Evolutionary conservation across 2,113 vertebrate species (phyloP).

Genomic region (Bolborhynchus lineola): DNA sequence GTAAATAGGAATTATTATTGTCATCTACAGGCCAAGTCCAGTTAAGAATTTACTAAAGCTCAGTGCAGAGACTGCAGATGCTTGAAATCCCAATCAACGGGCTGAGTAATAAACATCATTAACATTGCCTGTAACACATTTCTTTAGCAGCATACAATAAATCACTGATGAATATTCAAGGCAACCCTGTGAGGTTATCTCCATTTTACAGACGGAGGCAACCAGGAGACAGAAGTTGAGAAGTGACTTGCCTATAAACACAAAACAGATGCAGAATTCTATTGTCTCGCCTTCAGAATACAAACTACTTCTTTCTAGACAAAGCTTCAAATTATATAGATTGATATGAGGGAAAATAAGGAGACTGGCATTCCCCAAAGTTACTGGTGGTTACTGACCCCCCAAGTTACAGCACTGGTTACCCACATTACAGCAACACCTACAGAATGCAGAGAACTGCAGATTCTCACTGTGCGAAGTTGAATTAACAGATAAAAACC

Average conservation of each 20-base stretch:
- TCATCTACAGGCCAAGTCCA: background rate
- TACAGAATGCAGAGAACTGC: background rate
- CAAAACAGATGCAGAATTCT: background rate
- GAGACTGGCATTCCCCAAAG: background rate
- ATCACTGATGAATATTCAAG: slow-evolving; percentile 33
- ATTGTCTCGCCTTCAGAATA: background rate
- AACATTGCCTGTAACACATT: slow-evolving; percentile 13
- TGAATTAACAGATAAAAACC: background rate
- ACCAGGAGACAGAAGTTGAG: background rate
- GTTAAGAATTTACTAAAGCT: background rate
- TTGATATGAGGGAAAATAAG: background rate
- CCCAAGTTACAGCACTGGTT: background rate
- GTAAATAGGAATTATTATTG: background rate
- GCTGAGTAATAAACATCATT: slow-evolving; percentile 17
- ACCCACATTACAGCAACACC: background rate
- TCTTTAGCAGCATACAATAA: background rate
- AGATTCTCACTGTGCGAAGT: background rate
- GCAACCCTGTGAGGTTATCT: slow-evolving; percentile 32
- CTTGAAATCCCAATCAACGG: background rate
- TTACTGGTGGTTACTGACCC: background rate
- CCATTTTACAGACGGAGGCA: slow-evolving; percentile 1
- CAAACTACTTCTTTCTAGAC: background rate
- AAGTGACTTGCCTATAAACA: background rate
- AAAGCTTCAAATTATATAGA: background rate
- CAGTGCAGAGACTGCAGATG: background rate